Evolutionary conservation across 2,797 vertebrate species (phyloP), one percentile per base, ranked within the genome.

Genomic region (Enteromius fasciolatus): DNA sequence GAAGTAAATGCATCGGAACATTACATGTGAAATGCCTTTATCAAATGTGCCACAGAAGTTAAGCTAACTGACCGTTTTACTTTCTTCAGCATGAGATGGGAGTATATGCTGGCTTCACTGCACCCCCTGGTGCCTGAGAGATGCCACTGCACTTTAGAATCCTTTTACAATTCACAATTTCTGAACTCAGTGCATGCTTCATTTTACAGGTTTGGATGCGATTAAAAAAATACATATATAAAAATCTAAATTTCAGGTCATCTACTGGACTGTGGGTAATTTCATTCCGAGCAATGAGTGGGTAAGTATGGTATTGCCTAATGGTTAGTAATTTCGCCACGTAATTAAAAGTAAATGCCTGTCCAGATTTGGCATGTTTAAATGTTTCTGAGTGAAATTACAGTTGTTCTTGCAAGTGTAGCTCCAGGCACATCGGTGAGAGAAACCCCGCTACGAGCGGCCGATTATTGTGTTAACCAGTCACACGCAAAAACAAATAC

Each of bases 51-150:
- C 11, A 10, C 17, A n/a, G 18, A 36, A n/a, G 11, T 64, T 33
- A 8, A 18, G 25, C 7, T 18, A 33, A 14, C 28, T 33, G 20
- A 20, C 44, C 15, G 5, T 15, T 25, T n/a, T 31, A 50, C 46
- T 20, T 44, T 46, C 12, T 25, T 52, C 28, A 36, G 48, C 28
- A 4, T 41, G 20, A 2, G 10, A 33, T 33, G 2, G 28, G 10
- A 74, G 48, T 15, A 3, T 14, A 3, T 73, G 48, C 28, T 33
- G 28, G 28, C 69, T 73, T n/a, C 72, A 74, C 72, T 54, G 72
- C 72, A n/a, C 72, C 50, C 9, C 31, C 72, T 54, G 50, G 20
- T 23, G 50, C 31, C 20, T 23, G 10, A 57, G 23, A 3, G 3
- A 14, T 23, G 31, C 20, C 1, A 23, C 31, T 74, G 50, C 50